Evolutionary conservation across 2,888 invertebrate genomes (phyloP).

Genomic region (Mamestra brassicae): DNA sequence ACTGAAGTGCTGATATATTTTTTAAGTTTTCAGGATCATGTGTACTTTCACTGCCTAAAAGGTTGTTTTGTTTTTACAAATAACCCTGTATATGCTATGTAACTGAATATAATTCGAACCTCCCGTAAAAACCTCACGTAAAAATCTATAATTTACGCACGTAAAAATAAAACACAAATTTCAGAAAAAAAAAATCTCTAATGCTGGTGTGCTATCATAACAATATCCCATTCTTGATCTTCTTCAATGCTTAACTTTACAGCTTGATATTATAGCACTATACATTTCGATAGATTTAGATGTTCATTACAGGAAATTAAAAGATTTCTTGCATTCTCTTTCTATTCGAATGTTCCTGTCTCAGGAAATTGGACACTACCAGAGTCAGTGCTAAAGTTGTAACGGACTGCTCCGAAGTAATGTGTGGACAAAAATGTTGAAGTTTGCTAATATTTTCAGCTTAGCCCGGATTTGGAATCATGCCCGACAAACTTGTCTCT

Average conservation of each 20-base stretch:
- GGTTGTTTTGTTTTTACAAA: no score
- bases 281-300: not conserved
- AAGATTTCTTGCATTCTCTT: conserved; percentile 12
- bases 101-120: no score
- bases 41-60: no score
- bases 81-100: no score
- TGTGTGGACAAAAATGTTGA: conserved; percentile 4
- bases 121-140: no score
- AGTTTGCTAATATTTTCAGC: not conserved
- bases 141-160: no score
- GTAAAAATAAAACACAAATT: no score
- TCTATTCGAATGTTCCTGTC: not conserved
- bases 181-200: no score
- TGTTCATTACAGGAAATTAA: conserved; percentile 25
- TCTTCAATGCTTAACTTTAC: not conserved
- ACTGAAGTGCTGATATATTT: no score
- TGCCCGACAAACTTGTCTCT: conserved; percentile 15
- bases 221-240: not conserved
- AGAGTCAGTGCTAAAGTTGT: not conserved
- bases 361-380: conserved; percentile 28
- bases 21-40: no score
- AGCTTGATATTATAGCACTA: no score
- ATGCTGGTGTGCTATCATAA: not conserved
- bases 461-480: not conserved
- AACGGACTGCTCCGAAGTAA: not conserved